These are phyloP conservation scores for Mormyrops attenuatus DNA, from an alignment of 2,797 vertebrate genomes.

Conservation along the genomic window DNA sequence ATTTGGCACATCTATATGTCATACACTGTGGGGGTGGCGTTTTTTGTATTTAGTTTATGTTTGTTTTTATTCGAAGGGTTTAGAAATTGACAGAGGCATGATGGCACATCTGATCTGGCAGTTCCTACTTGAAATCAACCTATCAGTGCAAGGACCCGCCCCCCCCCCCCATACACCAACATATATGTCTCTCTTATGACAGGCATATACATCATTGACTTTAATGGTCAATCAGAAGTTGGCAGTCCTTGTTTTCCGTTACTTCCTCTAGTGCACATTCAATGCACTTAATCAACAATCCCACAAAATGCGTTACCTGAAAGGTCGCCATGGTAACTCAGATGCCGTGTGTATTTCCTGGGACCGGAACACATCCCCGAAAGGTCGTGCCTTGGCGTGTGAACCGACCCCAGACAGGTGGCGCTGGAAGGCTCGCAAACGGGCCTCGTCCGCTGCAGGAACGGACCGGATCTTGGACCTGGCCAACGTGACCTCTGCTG, in stretches of 20 bases:
- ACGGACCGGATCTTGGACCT: not conserved
- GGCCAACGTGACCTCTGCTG: not conserved
- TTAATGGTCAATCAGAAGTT: constrained; percentile 92
- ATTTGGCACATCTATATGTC: constrained; percentile 49
- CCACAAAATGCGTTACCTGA: constrained; percentile 50
- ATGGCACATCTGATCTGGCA: constrained; percentile 81
- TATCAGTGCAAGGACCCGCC: constrained; percentile 71
- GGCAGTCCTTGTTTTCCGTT: constrained; percentile 81
- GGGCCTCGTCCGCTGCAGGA: not conserved
- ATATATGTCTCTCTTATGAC: constrained; percentile 97
- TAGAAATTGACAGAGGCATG: constrained; percentile 80
- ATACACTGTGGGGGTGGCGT: not conserved
- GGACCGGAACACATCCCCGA: not conserved
- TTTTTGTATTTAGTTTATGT: not conserved
- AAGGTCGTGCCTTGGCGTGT: not conserved
- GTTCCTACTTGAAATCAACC: constrained; percentile 82
- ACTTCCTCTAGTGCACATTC: constrained; percentile 83
- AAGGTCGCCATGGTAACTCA: not conserved
- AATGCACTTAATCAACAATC: constrained; percentile 80
- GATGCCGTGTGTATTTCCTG: not conserved
- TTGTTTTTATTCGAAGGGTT: constrained; percentile 54
- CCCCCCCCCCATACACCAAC: constrained; percentile 76
- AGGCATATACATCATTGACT: constrained; percentile 91
- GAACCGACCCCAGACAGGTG: not conserved
- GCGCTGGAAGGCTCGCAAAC: not conserved